phyloP scores from a whole-genome alignment of 2,888 invertebrate genomes.

The Drosophila demipolita region DNA sequence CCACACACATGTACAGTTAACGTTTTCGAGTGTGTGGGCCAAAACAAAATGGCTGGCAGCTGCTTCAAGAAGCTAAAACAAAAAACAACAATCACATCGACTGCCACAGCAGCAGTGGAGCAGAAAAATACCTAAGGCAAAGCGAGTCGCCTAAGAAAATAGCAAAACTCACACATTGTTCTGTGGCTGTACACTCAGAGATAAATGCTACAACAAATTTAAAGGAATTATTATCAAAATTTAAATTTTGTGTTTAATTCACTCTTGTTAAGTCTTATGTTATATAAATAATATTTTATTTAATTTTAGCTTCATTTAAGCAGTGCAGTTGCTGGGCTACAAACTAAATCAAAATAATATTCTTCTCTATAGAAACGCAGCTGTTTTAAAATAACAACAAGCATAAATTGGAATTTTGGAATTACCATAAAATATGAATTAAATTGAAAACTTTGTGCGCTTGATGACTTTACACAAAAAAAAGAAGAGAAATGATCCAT shows the following conservation, averaged over 20 bases:
- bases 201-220: not conserved
- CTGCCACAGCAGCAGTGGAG: conserved; percentile 62
- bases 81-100: conserved; percentile 30
- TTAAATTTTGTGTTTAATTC: not conserved
- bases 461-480: not conserved
- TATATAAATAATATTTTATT: not conserved
- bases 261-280: not conserved
- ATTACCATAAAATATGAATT: not conserved
- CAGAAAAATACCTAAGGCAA: conserved; percentile 53
- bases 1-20: conserved; percentile 43
- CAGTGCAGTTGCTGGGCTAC: not conserved
- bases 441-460: not conserved
- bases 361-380: no score
- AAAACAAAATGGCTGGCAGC: conserved; percentile 77
- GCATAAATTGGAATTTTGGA: not conserved
- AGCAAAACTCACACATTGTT: conserved; percentile 2
- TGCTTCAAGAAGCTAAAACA: conserved; percentile 22
- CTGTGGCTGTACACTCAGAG: not conserved
- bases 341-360: not conserved
- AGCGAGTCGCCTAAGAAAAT: conserved; percentile 46
- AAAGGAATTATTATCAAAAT: no score
- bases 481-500: not conserved
- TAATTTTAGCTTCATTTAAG: not conserved
- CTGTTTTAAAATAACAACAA: not conserved
- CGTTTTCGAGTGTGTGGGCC: conserved; percentile 65